phyloP scores from a whole-genome alignment of 2,888 invertebrate species.

The Smittia aterrima region DNA sequence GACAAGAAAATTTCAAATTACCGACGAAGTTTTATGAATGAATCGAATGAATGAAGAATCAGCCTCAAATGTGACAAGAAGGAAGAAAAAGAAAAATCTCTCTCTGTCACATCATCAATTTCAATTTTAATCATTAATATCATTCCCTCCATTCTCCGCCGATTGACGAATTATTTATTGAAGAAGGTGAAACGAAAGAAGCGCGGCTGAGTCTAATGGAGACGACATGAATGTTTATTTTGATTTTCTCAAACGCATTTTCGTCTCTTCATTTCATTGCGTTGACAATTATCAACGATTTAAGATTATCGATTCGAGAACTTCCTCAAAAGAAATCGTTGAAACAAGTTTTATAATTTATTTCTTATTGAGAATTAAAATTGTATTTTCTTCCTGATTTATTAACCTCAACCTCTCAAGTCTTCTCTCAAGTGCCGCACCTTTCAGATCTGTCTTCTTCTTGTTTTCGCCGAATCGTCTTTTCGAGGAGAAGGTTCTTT shows the following conservation, averaged over 20 bases:
- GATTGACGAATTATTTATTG: slow-evolving; percentile 37
- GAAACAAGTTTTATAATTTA: slow-evolving; percentile 39
- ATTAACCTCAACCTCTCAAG: too few species aligned
- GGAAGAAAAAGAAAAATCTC: slow-evolving; percentile 18
- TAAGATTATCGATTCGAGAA: too few species aligned
- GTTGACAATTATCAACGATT: background rate
- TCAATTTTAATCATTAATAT: slow-evolving; percentile 39
- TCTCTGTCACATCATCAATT: slow-evolving; percentile 41
- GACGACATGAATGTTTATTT: background rate
- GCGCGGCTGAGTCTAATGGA: background rate
- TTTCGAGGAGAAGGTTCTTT: background rate
- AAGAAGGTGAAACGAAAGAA: slow-evolving; percentile 25
- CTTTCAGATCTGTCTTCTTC: background rate
- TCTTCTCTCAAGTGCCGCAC: slow-evolving; percentile 22
- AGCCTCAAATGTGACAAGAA: slow-evolving; percentile 8
- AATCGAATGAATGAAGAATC: background rate
- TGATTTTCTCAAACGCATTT: background rate
- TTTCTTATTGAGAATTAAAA: slow-evolving; percentile 16
- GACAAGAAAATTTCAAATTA: slow-evolving; percentile 35
- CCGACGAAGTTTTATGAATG: slow-evolving; percentile 31
- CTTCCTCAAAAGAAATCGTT: background rate
- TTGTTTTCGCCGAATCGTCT: background rate
- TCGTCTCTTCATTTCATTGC: background rate
- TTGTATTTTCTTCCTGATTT: slow-evolving; percentile 37
- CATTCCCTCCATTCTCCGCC: background rate